Base-by-base conservation (phyloP, 1,140 invertebrate genomes). In the Aphelenchoides besseyi region DNA sequence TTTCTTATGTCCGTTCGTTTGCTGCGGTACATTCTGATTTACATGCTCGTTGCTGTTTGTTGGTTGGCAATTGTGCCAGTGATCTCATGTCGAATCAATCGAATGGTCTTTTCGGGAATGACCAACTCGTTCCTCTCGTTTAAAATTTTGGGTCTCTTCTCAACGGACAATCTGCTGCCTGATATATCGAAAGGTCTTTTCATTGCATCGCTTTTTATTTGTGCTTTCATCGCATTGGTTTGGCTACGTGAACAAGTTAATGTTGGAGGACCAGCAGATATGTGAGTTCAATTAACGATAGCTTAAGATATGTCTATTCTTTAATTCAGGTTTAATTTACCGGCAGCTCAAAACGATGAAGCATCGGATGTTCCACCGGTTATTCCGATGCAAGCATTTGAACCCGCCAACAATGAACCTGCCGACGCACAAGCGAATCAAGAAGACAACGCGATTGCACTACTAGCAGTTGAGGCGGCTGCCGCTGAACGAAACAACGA, bases 231-330 rank as follows among this genome's bases (percentile, higher is more conserved):
- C 78, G 73, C 95, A 96, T 63, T 97, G 1, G 92, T 98, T 0
- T 99, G 95, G 95, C 86, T 99, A 16, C 86, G 95, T 72, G 96
- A 98, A 86, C 96, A 98, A 86, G 97, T 99, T 74, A 88, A 98
- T 72, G 93, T 96, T 85, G 95, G 94, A 5, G 95, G 94, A 36
- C 95, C 93, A 2, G 94, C 93, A 0, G 93, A 96, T 74, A 32
- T 97, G 94, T n/a, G n/a, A n/a, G n/a, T n/a, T n/a, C n/a, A n/a
- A n/a, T n/a, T n/a, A n/a, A n/a, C n/a, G n/a, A n/a, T n/a, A 94
- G 87, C 95, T 54, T 87, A n/a, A n/a, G n/a, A n/a, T n/a, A n/a
- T n/a, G n/a, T n/a, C n/a, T n/a, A n/a, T n/a, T n/a, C n/a, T n/a
- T n/a, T n/a, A n/a, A n/a, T n/a, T n/a, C n/a, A n/a, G n/a, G n/a